phyloP scores from a whole-genome alignment of 2,797 vertebrate species.

The Diplodus sargus region DNA sequence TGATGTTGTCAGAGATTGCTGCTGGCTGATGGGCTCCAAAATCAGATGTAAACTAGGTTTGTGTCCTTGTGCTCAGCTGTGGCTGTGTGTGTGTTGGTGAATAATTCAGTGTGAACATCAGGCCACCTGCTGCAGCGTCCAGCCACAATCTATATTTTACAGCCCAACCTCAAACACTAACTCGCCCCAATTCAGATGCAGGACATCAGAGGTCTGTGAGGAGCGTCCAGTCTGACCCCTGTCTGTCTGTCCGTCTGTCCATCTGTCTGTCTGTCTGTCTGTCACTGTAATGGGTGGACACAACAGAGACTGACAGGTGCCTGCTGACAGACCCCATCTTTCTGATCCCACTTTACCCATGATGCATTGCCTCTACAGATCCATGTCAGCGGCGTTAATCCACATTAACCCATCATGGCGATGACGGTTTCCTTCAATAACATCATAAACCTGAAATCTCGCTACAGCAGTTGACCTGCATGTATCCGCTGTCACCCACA shows the following conservation, averaged over 20 bases:
- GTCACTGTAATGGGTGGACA: neutral
- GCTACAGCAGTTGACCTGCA: constrained; percentile 32
- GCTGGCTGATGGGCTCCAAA: too few relatives aligned
- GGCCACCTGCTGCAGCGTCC: constrained; percentile 53
- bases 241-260: neutral
- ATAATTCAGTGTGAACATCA: constrained; percentile 58
- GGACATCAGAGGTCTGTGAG: neutral
- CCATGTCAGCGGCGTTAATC: constrained; percentile 22
- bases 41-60: too few relatives aligned
- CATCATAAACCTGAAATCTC: constrained; percentile 35
- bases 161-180: constrained; percentile 19
- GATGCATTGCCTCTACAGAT: constrained; percentile 36
- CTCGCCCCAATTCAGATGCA: neutral
- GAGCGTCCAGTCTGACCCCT: neutral
- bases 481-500: constrained; percentile 25
- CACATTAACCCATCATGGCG: constrained; percentile 30
- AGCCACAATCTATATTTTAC: constrained; percentile 58
- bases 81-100: constrained; percentile 27
- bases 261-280: too few relatives aligned
- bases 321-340: neutral
- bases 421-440: constrained; percentile 36
- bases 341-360: constrained; percentile 38
- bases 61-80: too few relatives aligned
- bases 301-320: too few relatives aligned
- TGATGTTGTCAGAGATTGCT: too few relatives aligned